Evolutionary conservation across 2,797 vertebrate species (phyloP), one percentile per base, ranked within the genome.

Genomic region (Molossus alvarezi): DNA sequence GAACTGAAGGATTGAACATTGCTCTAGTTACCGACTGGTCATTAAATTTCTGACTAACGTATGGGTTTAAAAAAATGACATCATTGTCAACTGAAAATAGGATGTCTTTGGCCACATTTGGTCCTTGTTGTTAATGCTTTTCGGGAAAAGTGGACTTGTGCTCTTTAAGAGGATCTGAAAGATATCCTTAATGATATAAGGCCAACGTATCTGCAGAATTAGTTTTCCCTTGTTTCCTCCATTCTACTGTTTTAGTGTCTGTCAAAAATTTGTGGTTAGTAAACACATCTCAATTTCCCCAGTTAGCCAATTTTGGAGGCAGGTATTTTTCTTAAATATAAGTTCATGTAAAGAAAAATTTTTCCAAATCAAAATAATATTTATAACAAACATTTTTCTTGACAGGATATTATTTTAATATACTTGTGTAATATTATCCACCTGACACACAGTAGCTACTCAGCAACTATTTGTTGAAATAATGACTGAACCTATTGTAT

Each of bases 231-330:
- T 11, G 55, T 58, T 58, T 87, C 65, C 23, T 82, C 9, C 45
- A 33, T 91, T 69, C 37, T 94, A 7, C 64, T 90, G 93, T 96
- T 97, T 97, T 69, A 96, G 75, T 93, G 37, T 77, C 73, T 90
- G 71, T 94, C 83, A 57, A 96, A 90, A 97, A 83, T 83, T 69
- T 75, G 90, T 85, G 33, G 87, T 90, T 88, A 71, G 79, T 93
- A 75, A 96, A 85, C 77, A 95, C 15, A 85, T 85, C 71, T 92
- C 81, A 33, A 1, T 93, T 93, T 92, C 48, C 65, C 73, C 69
- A 53, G 62, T 84, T 82, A 93, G 75, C 81, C 33, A 65, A 8
- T 88, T 95, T 88, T 71, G 13, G 85, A 82, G 41, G 25, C 77
- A 82, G 73, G 37, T 84, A 37, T 77, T 94, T 73, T 83, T 77